These are phyloP conservation scores for Etia nguti DNA, from an alignment of 2,113 vertebrate species.

Conservation along the genomic window DNA sequence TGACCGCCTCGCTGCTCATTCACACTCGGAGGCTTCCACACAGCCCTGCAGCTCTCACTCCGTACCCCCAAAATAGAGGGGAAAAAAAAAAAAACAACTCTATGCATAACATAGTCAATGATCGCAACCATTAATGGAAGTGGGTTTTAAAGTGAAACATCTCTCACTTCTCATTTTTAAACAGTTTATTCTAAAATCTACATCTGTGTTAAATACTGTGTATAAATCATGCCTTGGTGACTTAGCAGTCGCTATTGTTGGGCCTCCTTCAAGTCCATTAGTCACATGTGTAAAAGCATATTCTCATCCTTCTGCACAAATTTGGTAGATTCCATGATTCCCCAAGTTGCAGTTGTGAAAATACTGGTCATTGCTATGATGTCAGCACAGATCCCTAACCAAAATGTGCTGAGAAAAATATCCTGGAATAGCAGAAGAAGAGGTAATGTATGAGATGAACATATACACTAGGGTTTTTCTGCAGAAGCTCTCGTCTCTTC, in stretches of 20 bases:
- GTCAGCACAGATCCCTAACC: neutral
- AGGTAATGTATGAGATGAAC: neutral
- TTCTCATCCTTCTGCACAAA: constrained; percentile 13
- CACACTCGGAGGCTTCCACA: constrained; percentile 42
- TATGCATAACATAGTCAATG: constrained; percentile 30
- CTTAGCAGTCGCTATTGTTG: neutral
- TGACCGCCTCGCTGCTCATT: constrained; percentile 63
- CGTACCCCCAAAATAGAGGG: neutral
- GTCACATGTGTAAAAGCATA: constrained; percentile 33
- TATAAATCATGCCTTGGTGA: neutral
- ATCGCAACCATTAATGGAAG: constrained; percentile 22
- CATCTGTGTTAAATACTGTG: neutral
- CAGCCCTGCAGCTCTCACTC: constrained; percentile 38
- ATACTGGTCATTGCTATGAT: neutral
- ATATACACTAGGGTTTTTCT: neutral
- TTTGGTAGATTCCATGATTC: constrained; percentile 13
- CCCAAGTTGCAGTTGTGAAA: neutral
- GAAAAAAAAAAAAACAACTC: fast-evolving
- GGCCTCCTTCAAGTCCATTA: constrained; percentile 16
- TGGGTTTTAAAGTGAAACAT: constrained; percentile 1
- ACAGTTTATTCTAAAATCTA: neutral
- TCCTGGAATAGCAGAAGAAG: neutral
- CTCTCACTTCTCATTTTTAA: neutral
- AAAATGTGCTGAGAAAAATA: neutral
- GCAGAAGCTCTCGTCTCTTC: neutral